Base-by-base conservation (phyloP, 1,140 invertebrate genomes). In the Cherax destructor region DNA sequence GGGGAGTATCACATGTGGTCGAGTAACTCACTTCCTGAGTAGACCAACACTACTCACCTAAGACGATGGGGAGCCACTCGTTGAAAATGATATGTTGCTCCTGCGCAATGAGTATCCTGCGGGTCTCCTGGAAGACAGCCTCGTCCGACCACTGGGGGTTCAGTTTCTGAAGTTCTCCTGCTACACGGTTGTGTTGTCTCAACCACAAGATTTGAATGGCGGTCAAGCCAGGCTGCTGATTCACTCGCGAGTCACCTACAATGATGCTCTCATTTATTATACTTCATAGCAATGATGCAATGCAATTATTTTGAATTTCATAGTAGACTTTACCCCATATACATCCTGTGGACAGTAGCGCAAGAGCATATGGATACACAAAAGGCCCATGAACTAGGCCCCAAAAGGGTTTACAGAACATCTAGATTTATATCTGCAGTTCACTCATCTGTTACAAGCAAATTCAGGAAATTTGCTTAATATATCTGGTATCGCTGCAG, bases 81-180 rank as follows among this genome's bases (percentile, higher is more conserved):
- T 93, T 93, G 92, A 94, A 95, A 9, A 93, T 94, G 79, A 95
- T 94, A 84, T 95, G 95, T 93, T 96, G 95, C 49, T 94, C 93
- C 83, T 95, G 93, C 11, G 95, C 95, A 49, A 94, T 94, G 3
- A 95, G 93, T 65, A 96, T 95, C 83, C 95, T 93, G 69, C 96
- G 92, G 1, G 95, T 94, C 93, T 96, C 96, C 93, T 96, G 95
- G 93, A 94, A 96, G 0, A 96, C 79, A 13, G 65, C 97, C 94
- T 98, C 97, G 93, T 98, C 98, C 92, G 96, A 96, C 98, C 98
- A 98, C 93, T 97, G 97, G 0, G 96, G 96, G 95, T 99, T 99
- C 11, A 99, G 93, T 47, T 96, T 95, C 7, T 96, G 95, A 65
- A 99, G 94, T 93, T 96, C 96, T 83, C 96, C 95, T 21, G 93